phyloP scores from a whole-genome alignment of 1,140 invertebrate species.

The Dryas iulia region DNA sequence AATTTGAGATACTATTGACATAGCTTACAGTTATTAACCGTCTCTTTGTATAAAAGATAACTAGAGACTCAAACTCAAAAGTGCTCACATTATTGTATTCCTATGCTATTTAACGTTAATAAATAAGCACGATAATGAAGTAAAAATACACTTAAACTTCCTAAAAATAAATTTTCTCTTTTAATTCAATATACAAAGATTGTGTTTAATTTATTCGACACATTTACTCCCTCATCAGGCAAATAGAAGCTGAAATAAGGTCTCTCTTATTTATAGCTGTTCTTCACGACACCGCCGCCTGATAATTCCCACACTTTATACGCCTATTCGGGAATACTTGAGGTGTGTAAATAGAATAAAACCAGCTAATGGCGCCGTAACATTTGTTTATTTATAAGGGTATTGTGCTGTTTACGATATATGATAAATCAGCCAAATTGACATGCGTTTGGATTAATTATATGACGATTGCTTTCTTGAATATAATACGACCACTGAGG shows the following conservation, averaged over 20 bases:
- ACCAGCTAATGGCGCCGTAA: conserved; percentile 52
- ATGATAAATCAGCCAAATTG: not conserved
- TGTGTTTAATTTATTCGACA: conserved; percentile 2
- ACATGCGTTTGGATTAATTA: too few species aligned
- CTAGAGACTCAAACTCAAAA: not conserved
- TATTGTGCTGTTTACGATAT: not conserved
- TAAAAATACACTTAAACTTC: too few species aligned
- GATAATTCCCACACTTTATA: conserved; percentile 64
- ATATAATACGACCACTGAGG: too few species aligned
- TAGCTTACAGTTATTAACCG: not conserved
- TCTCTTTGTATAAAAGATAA: not conserved
- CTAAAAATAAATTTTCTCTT: too few species aligned
- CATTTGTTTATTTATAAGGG: conserved; percentile 48
- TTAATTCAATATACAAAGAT: not conserved
- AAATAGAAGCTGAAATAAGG: not conserved
- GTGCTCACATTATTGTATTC: too few species aligned
- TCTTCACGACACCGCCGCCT: conserved; percentile 26
- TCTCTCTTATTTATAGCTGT: conserved; percentile 40
- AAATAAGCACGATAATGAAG: too few species aligned
- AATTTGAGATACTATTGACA: not conserved
- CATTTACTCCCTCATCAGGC: not conserved
- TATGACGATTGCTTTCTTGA: too few species aligned
- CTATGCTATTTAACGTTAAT: too few species aligned
- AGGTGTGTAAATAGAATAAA: conserved; percentile 65
- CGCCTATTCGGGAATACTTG: conserved; percentile 55